Percentiles rank a stretch among this genome's conserved stretches.
phyloP scores from a whole-genome alignment of 30 jellyfish, hydroid and myxozoan species.

The Hydractinia symbiolongicarpus region DNA sequence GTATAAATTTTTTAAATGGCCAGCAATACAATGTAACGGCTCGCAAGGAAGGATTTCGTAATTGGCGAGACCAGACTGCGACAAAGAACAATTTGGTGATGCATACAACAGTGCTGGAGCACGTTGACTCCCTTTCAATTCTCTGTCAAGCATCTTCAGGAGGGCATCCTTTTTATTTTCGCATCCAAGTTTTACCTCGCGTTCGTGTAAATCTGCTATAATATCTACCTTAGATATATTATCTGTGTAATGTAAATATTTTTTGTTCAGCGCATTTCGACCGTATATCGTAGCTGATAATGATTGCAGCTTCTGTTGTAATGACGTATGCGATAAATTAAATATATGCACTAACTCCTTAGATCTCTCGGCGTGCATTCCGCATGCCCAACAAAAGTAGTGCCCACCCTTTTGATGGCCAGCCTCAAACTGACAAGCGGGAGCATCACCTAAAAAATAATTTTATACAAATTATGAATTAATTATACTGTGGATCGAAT shows the following conservation, averaged over 20 bases:
- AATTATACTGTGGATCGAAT: too few relatives aligned
- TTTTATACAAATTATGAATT: not conserved
- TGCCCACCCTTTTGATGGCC: conserved; percentile 32
- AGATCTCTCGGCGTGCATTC: conserved; percentile 7
- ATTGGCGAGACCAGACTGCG: not conserved
- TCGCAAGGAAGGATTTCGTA: conserved; percentile 34
- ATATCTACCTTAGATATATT: conserved; percentile 9
- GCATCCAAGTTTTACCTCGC: not conserved
- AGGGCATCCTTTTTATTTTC: not conserved
- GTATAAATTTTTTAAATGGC: conserved; percentile 18
- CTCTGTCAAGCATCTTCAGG: not conserved
- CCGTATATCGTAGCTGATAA: not conserved
- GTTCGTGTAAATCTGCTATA: conserved; percentile 13
- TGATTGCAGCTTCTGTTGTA: conserved; percentile 2
- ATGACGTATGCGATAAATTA: not conserved
- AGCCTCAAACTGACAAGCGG: conserved; percentile 33
- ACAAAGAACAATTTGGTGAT: not conserved
- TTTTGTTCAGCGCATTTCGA: not conserved
- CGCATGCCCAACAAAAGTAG: conserved; percentile 27
- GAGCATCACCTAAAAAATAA: conserved; percentile 32
- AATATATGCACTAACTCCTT: conserved; percentile 2
- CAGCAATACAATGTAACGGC: conserved; percentile 21
- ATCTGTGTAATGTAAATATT: not conserved
- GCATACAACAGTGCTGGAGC: conserved; percentile 23
- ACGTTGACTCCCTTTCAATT: conserved; percentile 19